Evolutionary conservation across 2,888 invertebrate genomes (phyloP).

Genomic region (Cepaea hortensis): DNA sequence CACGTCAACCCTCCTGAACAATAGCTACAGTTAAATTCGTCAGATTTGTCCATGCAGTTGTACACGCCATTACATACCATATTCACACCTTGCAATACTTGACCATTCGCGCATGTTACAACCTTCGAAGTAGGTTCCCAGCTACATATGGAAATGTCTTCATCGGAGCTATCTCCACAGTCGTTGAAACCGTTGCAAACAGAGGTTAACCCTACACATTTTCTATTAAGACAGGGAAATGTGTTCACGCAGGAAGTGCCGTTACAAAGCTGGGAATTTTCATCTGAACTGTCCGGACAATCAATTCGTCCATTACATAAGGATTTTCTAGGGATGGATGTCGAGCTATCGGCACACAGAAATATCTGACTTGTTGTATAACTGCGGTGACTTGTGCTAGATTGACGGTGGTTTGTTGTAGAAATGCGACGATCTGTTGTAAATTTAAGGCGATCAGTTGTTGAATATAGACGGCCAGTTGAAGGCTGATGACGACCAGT

Average conservation of each 20-base stretch:
- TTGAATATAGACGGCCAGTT: no score
- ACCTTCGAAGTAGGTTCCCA: no score
- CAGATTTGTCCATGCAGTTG: constrained; percentile 17
- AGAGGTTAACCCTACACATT: not conserved
- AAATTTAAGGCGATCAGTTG: not conserved
- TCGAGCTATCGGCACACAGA: no score
- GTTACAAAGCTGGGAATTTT: not conserved
- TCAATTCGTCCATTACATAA: not conserved
- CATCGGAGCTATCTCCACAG: constrained; percentile 14
- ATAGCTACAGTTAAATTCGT: not conserved
- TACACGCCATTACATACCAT: constrained; percentile 7
- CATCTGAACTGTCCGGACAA: not conserved
- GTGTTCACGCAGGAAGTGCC: not conserved
- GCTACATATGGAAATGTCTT: not conserved
- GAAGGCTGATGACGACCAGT: not conserved
- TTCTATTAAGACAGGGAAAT: not conserved
- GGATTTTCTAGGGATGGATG: no score
- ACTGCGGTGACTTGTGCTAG: no score
- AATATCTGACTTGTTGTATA: no score
- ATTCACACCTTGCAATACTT: not conserved
- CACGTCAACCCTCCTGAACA: not conserved
- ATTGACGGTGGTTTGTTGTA: no score
- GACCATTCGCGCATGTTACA: not conserved
- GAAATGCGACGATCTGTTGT: not conserved
- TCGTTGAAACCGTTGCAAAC: not conserved